Conservation (phyloP, 2,113 vertebrate species). For the Pedionomus torquatus region DNA sequence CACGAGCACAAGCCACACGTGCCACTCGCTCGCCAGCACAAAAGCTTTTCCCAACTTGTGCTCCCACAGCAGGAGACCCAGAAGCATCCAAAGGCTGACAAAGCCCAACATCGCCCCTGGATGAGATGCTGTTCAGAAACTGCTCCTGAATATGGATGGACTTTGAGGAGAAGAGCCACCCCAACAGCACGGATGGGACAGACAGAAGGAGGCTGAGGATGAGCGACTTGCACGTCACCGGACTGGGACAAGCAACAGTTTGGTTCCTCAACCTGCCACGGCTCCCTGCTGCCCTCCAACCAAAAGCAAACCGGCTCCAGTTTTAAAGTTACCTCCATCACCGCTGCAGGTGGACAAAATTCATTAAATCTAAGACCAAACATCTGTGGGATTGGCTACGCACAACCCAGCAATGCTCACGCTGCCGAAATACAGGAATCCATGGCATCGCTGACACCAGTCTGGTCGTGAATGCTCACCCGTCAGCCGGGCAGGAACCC, state of each 20-base stretch:
- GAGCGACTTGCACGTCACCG: neutral
- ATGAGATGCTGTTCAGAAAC: neutral
- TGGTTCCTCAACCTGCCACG: neutral
- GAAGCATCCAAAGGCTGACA: neutral
- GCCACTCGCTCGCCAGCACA: neutral
- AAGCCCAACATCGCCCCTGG: neutral
- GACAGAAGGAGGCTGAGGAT: neutral
- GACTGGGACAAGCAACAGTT: neutral
- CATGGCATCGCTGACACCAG: constrained; percentile 27
- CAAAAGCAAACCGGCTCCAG: constrained; percentile 45
- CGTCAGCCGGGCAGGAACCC: constrained; percentile 16
- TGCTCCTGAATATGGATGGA: neutral
- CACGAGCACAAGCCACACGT: neutral
- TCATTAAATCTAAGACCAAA: neutral
- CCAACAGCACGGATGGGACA: neutral
- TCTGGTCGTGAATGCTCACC: neutral
- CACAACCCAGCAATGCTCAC: neutral
- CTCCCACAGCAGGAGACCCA: constrained; percentile 31
- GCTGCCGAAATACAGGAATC: neutral
- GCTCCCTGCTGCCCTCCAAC: neutral
- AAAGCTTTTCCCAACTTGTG: constrained; percentile 8
- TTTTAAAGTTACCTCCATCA: neutral
- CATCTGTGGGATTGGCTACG: constrained; percentile 14
- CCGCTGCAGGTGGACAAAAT: constrained; percentile 24
- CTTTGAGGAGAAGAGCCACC: neutral